Evolutionary conservation across 2,888 invertebrate species (phyloP).

Genomic region (Oscheius sp.): DNA sequence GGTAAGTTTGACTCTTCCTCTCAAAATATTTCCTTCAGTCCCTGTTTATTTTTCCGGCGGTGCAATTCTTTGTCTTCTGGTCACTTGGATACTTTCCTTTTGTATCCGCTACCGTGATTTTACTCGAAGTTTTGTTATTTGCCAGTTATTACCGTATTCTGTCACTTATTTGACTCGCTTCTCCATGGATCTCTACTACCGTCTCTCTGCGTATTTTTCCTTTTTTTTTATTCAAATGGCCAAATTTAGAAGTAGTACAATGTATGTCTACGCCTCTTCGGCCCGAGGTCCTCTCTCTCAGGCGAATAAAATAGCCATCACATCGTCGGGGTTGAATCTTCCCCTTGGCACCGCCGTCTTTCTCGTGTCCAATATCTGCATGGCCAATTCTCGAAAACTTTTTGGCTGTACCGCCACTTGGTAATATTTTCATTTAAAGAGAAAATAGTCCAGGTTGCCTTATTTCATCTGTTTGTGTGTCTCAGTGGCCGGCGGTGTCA

Average conservation of each 20-base stretch:
- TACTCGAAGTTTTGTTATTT: neutral
- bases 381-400: neutral
- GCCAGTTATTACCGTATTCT: conserved; percentile 7
- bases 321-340: conserved; percentile 8
- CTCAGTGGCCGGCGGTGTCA: neutral
- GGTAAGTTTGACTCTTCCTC: neutral
- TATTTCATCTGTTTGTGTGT: neutral
- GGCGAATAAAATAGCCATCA: neutral
- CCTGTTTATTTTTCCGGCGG: neutral
- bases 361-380: neutral
- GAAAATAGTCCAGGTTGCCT: neutral
- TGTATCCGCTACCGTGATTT: conserved; percentile 5
- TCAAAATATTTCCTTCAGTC: neutral
- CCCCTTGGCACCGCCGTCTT: conserved; percentile 8
- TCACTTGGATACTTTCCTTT: neutral
- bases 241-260: neutral
- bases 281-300: neutral
- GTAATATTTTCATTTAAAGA: neutral
- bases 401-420: neutral
- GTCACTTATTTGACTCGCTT: neutral
- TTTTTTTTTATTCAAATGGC: neutral
- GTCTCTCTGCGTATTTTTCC: neutral
- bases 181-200: neutral
- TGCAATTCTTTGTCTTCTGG: neutral
- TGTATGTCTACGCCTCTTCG: neutral